Conservation (phyloP, 2,797 vertebrate genomes). For the Pterois miles region DNA sequence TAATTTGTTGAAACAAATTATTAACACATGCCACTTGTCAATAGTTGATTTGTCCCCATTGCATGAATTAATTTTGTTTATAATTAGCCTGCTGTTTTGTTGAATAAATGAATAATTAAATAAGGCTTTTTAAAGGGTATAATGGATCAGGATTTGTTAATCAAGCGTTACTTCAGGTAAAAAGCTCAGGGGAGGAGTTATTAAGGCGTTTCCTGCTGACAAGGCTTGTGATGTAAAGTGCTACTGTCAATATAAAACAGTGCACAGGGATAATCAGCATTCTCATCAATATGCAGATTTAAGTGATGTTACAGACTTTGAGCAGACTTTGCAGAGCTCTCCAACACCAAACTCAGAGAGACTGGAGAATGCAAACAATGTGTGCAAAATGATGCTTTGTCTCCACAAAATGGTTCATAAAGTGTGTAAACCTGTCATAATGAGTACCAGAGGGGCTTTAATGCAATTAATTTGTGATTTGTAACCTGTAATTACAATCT, state of each 20-base stretch:
- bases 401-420: background rate
- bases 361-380: background rate
- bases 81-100: slow-evolving; percentile 29
- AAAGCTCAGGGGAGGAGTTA: slow-evolving; percentile 49
- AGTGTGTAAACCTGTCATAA: background rate
- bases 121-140: slow-evolving; percentile 7
- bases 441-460: background rate
- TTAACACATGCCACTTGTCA: background rate
- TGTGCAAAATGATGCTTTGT: background rate
- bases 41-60: slow-evolving; percentile 3
- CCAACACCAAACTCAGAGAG: background rate
- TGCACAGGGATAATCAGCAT: slow-evolving; percentile 18
- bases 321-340: background rate
- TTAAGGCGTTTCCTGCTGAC: slow-evolving; percentile 33
- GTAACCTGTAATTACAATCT: background rate
- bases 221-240: slow-evolving; percentile 10
- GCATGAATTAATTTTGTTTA: slow-evolving; percentile 25
- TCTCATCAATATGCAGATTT: slow-evolving; percentile 22
- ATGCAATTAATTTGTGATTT: background rate
- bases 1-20: slow-evolving; percentile 13
- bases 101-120: slow-evolving; percentile 43
- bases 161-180: slow-evolving; percentile 27
- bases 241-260: slow-evolving; percentile 8
- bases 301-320: background rate
- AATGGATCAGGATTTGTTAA: slow-evolving; percentile 31